phyloP scores from a whole-genome alignment of 2,888 invertebrate species.

The Romanomermis culicivorax region DNA sequence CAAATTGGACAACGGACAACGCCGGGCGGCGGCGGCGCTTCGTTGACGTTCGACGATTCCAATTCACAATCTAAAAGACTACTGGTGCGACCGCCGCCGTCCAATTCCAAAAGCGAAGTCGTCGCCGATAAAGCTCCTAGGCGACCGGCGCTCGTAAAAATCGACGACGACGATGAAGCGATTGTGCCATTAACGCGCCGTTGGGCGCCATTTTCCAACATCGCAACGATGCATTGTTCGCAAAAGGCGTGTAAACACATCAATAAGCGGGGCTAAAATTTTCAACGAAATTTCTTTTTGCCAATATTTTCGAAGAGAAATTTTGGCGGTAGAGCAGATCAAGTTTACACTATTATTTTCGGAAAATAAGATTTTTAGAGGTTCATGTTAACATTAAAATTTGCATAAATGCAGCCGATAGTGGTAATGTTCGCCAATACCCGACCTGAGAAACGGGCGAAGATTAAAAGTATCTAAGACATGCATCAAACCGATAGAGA shows the following conservation, averaged over 20 bases:
- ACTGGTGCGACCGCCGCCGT: not conserved
- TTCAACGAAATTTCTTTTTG: no score
- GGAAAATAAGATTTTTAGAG: no score
- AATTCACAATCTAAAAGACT: slow-evolving; percentile 9
- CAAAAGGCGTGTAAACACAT: slow-evolving; percentile 87
- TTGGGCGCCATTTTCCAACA: slow-evolving; percentile 19
- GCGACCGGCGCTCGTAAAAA: no score
- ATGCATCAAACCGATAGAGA: no score
- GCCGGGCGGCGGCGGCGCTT: slow-evolving; percentile 26
- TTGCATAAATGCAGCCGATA: no score
- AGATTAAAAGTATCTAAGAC: no score
- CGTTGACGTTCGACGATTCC: slow-evolving; percentile 6
- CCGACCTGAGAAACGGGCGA: no score
- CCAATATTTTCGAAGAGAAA: no score
- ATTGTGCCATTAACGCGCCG: slow-evolving; percentile 10
- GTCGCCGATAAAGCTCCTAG: not conserved
- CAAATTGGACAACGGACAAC: slow-evolving; percentile 39
- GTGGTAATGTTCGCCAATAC: no score
- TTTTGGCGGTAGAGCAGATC: no score
- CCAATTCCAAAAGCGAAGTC: not conserved
- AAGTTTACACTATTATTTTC: no score
- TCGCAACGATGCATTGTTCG: slow-evolving; percentile 50
- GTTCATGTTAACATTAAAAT: no score
- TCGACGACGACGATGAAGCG: slow-evolving; percentile 8
- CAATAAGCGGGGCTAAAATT: slow-evolving; percentile 51